Base-by-base conservation (phyloP, 2,888 invertebrate genomes). In the Autographa gamma region DNA sequence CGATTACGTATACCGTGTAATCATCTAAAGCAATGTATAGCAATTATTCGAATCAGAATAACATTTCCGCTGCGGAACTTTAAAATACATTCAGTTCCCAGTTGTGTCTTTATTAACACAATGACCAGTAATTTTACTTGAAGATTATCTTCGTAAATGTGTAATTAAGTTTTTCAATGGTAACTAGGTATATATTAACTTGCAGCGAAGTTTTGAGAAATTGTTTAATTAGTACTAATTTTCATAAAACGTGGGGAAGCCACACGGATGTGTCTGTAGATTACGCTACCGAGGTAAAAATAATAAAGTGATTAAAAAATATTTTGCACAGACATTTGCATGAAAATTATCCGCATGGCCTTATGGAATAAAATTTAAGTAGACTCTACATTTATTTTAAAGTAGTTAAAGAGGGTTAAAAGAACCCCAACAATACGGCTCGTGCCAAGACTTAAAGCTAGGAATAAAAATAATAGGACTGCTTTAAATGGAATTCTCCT, bases 1-100 rank as follows among this genome's bases (percentile, higher is more conserved):
- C 81, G 85, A 84, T 86, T 86, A 86, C 86, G 86, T 85, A 81
- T 73, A 85, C 85, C 87, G 86, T 88, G 85, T 87, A 89, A 88
- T 91, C 85, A 88, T 82, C 76, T 76, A 85, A 81, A 86, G 83
- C 83, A 80, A 78, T 82, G 84, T 81, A 85, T 83, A 80, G 79
- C 84, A 80, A 84, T 87, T 86, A 86, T 86, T 81, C 70, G 78
- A 87, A 85, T 85, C 80, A 80, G 83, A 86, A 80, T 83, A 77
- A 82, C 74, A 79, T 85, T 88, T 88, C 88, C 88, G 87, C 81
- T 84, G 68, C 68, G 63, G 54, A 61, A 79, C 58, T 73, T 56
- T 70, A 61, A 68, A 82, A 79, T 68, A 80, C 79, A 80, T 85
- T 74, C 66, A 69, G 60, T 67, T 72, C 72, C 62, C 63, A 67